Evolutionary conservation across 2,797 vertebrate species (phyloP), one percentile per base, ranked within the genome.

Genomic region (Schizothorax lantsangensis): DNA sequence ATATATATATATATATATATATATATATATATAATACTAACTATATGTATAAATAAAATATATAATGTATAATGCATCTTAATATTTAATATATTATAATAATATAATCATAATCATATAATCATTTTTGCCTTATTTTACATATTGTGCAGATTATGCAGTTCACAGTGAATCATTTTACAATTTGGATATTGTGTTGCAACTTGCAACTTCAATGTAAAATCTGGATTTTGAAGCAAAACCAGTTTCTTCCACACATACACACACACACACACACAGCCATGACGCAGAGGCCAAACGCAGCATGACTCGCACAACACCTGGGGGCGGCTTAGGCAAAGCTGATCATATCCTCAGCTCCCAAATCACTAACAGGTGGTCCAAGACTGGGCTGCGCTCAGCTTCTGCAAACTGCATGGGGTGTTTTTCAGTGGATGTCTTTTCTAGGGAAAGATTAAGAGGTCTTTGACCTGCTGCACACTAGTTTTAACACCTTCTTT

Each of bases 331-430:
- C 30, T 90, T 85, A 77, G n/a, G 33, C 71, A 87, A 59, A 85
- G 79, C 81, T 87, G 85, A 72, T 86, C 40, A 86, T 62, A 40
- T 23, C n/a, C 54, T 86, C 75, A 69, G n/a, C 52, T 38, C 84
- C 62, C 71, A 87, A 88, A 87, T 88, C 88, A 85, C 69, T 30
- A 81, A 69, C 88, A 89, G 88, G 89, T 90, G 91, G 83, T 86
- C 73, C 62, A 69, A 59, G 33, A 54, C 47, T 49, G 62, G 68
- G 52, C 72, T 83, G 23, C 43, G 45, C 71, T 66, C 83, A 72
- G 40, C 45, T 77, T 81, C 71, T 33, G 85, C 45, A 33, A n/a
- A 52, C 83, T 57, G 26, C 43, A 40, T 68, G 57, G 78, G 69
- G 43, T 77, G 23, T 69, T 43, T 66, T 83, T 84, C 45, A 75